Percentiles rank a stretch among this genome's conserved stretches.
Conservation (phyloP, 2,888 invertebrate genomes). For the Eumacrocentrus americanus region DNA sequence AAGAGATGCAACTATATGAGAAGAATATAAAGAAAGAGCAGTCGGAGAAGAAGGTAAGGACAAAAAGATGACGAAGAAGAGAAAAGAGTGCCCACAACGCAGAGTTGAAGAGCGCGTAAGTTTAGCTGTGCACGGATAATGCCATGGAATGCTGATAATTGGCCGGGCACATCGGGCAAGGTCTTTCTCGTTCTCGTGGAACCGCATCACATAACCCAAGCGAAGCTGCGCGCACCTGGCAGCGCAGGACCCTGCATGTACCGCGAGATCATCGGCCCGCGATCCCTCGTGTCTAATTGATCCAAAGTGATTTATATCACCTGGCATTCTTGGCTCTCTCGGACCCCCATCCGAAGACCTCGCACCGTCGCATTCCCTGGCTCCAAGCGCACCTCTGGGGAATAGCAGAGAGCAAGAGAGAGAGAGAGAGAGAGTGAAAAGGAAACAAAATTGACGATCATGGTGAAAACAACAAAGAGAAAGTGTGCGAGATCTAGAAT, state of each 20-base stretch:
- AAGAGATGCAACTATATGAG: too few relatives aligned
- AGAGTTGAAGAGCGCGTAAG: slow-evolving; percentile 29
- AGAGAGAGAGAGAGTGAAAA: not conserved
- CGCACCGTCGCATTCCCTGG: slow-evolving; percentile 21
- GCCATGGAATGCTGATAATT: slow-evolving; percentile 58
- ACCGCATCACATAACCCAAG: not conserved
- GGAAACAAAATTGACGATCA: not conserved
- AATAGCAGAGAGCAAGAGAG: slow-evolving; percentile 1
- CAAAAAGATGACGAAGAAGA: slow-evolving; percentile 8
- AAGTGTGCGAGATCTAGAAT: not conserved
- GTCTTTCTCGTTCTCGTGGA: slow-evolving; percentile 20
- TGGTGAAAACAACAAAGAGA: not conserved
- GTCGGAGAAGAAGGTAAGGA: not conserved
- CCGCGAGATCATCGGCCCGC: slow-evolving; percentile 52
- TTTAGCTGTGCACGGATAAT: slow-evolving; percentile 42
- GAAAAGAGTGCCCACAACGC: slow-evolving; percentile 7
- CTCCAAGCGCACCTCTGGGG: not conserved
- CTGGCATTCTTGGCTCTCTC: slow-evolving; percentile 21
- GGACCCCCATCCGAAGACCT: not conserved
- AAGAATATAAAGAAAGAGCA: not conserved
- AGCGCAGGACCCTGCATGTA: slow-evolving; percentile 36
- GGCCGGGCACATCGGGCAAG: slow-evolving; percentile 36
- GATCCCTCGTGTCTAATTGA: slow-evolving; percentile 58
- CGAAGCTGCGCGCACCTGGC: slow-evolving; percentile 41
- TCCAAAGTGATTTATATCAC: slow-evolving; percentile 56